phyloP scores from a whole-genome alignment of 2,888 invertebrate species.

The Tuberolachnus salignus region DNA sequence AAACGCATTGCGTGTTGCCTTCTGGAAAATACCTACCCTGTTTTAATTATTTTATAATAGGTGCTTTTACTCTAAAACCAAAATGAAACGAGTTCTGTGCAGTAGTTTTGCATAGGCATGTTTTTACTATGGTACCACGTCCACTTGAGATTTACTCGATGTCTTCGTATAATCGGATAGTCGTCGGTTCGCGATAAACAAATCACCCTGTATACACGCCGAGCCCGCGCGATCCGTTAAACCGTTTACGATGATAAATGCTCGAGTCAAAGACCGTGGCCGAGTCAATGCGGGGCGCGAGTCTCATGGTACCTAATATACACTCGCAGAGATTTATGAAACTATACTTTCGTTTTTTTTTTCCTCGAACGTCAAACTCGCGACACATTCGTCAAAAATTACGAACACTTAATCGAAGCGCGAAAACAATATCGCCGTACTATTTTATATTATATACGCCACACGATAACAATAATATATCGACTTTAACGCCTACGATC shows the following conservation, averaged over 20 bases:
- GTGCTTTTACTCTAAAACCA: no score
- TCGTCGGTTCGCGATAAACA: not conserved
- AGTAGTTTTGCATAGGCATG: no score
- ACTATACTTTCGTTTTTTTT: conserved; percentile 1
- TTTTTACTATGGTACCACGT: no score
- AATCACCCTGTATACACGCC: not conserved
- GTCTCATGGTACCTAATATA: not conserved
- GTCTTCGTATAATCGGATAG: not conserved
- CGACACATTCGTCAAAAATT: conserved; percentile 1
- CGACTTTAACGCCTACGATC: not conserved
- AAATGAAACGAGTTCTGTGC: no score
- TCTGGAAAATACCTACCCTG: no score
- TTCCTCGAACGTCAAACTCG: not conserved
- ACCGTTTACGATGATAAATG: not conserved
- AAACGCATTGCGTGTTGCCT: no score
- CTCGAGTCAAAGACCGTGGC: not conserved
- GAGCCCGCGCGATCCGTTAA: conserved; percentile 2
- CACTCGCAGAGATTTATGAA: no score
- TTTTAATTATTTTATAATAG: no score
- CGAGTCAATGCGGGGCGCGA: not conserved
- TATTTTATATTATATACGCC: not conserved
- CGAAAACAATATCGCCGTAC: conserved; percentile 4
- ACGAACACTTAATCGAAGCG: conserved; percentile 1
- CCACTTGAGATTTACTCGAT: no score
- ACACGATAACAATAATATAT: not conserved